phyloP scores from a whole-genome alignment of 1,140 invertebrate genomes.

The Aplysia californica region DNA sequence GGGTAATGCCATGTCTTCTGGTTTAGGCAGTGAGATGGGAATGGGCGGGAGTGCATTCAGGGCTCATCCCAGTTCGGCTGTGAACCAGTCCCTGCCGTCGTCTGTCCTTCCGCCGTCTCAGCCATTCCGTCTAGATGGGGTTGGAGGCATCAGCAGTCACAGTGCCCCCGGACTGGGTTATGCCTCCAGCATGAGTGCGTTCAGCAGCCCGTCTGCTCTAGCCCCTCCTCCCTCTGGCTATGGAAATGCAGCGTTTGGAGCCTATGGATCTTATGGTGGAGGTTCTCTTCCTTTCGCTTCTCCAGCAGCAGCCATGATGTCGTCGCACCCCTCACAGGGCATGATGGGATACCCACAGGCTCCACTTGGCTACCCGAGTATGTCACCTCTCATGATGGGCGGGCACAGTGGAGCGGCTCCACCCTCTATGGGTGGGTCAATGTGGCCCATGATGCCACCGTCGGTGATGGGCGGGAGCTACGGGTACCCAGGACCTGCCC shows the following conservation, averaged over 20 bases:
- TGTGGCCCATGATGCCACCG: conserved; percentile 27
- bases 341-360: conserved; percentile 29
- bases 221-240: not conserved
- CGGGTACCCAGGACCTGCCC: conserved; percentile 1
- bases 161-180: conserved; percentile 8
- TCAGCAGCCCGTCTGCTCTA: not conserved
- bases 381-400: conserved; percentile 23
- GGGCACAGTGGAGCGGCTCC: not conserved
- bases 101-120: conserved; percentile 3
- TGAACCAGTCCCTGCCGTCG: conserved; percentile 6
- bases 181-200: conserved; percentile 25
- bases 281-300: conserved; percentile 7
- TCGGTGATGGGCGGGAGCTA: conserved; percentile 27
- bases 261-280: conserved; percentile 8
- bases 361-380: conserved; percentile 14
- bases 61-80: conserved; percentile 14
- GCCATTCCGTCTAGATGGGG: not conserved
- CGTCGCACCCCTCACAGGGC: conserved; percentile 5
- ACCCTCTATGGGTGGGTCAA: not conserved
- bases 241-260: conserved; percentile 13
- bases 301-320: conserved; percentile 2
- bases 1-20: too few relatives aligned
- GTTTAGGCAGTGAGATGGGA: not conserved
- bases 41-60: conserved; percentile 25
- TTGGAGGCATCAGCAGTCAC: not conserved